Conservation (phyloP, 1,140 invertebrate species). For the Marisa cornuarietis region DNA sequence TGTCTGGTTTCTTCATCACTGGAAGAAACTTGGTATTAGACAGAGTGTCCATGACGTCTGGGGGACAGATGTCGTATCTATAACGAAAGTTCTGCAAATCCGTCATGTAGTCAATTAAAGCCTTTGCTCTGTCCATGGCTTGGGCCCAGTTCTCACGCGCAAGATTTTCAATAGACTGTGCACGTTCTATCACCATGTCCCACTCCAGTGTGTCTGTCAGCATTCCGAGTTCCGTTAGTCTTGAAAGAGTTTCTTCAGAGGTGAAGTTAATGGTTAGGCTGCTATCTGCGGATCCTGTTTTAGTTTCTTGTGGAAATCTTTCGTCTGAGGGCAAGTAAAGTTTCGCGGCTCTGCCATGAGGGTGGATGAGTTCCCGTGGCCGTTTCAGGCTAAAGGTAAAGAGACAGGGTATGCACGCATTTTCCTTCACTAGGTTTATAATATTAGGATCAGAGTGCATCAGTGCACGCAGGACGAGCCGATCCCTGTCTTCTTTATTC, state of each 20-base stretch:
- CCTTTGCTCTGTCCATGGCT: constrained; percentile 16
- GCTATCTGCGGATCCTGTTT: no score
- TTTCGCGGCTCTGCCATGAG: background rate
- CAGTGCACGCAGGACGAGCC: constrained; percentile 9
- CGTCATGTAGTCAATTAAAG: constrained; percentile 31
- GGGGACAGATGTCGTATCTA: constrained; percentile 8
- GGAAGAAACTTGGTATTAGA: constrained; percentile 34
- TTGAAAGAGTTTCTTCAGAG: background rate
- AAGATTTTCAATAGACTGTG: constrained; percentile 17
- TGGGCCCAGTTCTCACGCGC: constrained; percentile 3
- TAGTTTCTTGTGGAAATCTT: constrained; percentile 25
- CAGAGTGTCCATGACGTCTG: constrained; percentile 11
- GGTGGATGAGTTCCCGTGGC: constrained; percentile 14
- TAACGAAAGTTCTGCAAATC: background rate
- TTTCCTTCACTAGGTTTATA: background rate
- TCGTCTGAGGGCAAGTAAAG: constrained; percentile 16
- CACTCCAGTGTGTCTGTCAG: constrained; percentile 22
- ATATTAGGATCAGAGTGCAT: background rate
- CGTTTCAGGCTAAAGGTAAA: background rate
- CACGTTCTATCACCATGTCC: constrained; percentile 27
- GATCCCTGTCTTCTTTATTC: background rate
- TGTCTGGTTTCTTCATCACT: constrained; percentile 23
- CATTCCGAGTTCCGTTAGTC: constrained; percentile 35
- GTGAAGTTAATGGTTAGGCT: constrained; percentile 15
- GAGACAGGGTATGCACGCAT: constrained; percentile 5